Percentiles rank a stretch among this genome's conserved stretches.
phyloP scores from a whole-genome alignment of 1,140 invertebrate species.

The Aricia agestis region DNA sequence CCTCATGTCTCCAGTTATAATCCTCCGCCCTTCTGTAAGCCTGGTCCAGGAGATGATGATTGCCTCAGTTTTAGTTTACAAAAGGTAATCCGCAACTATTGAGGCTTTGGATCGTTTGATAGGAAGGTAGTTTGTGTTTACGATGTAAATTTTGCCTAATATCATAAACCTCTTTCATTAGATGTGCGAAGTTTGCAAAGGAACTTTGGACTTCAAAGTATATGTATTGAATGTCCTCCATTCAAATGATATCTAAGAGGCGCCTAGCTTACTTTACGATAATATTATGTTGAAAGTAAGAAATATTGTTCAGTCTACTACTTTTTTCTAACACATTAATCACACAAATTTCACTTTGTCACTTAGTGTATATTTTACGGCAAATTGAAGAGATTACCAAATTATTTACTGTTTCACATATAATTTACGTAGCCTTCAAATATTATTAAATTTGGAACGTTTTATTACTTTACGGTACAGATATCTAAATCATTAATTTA shows the following conservation, averaged over 20 bases:
- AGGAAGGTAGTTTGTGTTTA: slow-evolving; percentile 66
- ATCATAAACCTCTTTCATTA: slow-evolving; percentile 73
- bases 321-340: no score
- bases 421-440: no score
- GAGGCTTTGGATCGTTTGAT: slow-evolving; percentile 58
- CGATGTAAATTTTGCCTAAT: slow-evolving; percentile 73
- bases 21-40: slow-evolving; percentile 61
- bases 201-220: slow-evolving; percentile 18
- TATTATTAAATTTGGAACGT: no score
- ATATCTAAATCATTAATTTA: neutral
- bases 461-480: no score
- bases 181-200: slow-evolving; percentile 41
- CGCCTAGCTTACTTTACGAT: no score
- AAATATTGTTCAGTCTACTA: no score
- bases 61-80: slow-evolving; percentile 72
- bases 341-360: no score
- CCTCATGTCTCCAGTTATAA: slow-evolving; percentile 35
- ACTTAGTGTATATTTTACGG: no score
- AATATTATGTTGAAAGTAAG: no score
- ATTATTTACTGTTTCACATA: no score
- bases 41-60: slow-evolving; percentile 68
- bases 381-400: no score
- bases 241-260: neutral
- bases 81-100: slow-evolving; percentile 75
- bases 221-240: slow-evolving; percentile 1